A percentile compares a stretch with the other conserved stretches of the same genome.
These are phyloP conservation scores for Gandaritis pyraliata DNA, from an alignment of 2,888 invertebrate genomes.

Conservation along the genomic window DNA sequence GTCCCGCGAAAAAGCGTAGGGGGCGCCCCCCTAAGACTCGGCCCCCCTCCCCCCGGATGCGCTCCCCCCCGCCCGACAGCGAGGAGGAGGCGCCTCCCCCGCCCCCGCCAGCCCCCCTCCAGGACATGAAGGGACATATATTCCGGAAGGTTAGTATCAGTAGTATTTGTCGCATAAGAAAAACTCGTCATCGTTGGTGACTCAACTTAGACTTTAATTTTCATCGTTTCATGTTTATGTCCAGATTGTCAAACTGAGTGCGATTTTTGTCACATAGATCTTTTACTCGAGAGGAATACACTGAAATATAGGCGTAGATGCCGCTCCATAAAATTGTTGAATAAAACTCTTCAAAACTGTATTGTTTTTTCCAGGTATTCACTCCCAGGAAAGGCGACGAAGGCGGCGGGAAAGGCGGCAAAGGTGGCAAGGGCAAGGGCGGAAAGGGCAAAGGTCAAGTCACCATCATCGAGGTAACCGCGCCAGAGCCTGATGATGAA, in stretches of 20 bases:
- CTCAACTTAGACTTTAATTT: too few relatives aligned
- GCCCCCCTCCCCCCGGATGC: slow-evolving; percentile 42
- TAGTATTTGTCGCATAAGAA: too few relatives aligned
- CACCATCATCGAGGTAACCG: slow-evolving; percentile 86
- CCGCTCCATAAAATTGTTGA: too few relatives aligned
- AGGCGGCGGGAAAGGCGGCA: slow-evolving; percentile 88
- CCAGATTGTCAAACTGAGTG: too few relatives aligned
- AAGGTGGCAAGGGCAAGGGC: slow-evolving; percentile 89
- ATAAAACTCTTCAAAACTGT: too few relatives aligned
- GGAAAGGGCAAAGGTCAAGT: slow-evolving; percentile 90
- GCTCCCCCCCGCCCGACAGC: slow-evolving; percentile 42
- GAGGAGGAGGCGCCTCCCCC: slow-evolving; percentile 33
- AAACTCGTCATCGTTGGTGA: too few relatives aligned
- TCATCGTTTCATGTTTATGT: too few relatives aligned
- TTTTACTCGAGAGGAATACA: too few relatives aligned
- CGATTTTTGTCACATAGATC: too few relatives aligned
- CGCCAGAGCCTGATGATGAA: slow-evolving; percentile 71
- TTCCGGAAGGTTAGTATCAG: slow-evolving; percentile 65
- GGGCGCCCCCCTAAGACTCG: slow-evolving; percentile 72
- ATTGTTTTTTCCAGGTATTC: slow-evolving; percentile 64
- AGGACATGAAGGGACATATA: slow-evolving; percentile 73
- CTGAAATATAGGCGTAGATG: too few relatives aligned
- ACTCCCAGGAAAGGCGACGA: slow-evolving; percentile 86
- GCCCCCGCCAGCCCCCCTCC: slow-evolving; percentile 59
- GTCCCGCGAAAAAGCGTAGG: slow-evolving; percentile 72